Conservation (phyloP, 2,888 invertebrate genomes). For the Lithophane ornitopus region DNA sequence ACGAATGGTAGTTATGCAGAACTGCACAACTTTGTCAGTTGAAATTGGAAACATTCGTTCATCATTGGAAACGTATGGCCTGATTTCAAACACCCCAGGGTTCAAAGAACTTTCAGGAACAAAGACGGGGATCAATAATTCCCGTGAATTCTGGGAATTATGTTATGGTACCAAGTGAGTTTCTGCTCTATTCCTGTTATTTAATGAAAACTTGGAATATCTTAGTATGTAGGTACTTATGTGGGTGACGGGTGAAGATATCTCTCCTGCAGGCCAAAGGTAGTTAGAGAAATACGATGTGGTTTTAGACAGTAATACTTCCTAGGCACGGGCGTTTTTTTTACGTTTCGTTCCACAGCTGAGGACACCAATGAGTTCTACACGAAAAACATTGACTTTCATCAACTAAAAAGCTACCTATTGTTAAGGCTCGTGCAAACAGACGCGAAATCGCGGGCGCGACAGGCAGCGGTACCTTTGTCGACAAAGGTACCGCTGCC, state of each 20-base stretch:
- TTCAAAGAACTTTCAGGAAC: conserved; percentile 30
- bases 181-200: conserved; percentile 2
- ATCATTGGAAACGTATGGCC: conserved; percentile 7
- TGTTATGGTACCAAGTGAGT: not conserved
- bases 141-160: conserved; percentile 31
- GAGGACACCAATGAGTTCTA: not conserved
- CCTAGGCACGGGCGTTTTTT: not conserved
- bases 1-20: not conserved
- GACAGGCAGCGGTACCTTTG: no score
- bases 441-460: no score
- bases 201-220: conserved; percentile 2
- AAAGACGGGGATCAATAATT: conserved; percentile 17
- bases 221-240: not conserved
- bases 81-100: conserved; percentile 19
- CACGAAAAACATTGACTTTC: not conserved
- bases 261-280: not conserved
- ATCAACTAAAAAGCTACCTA: not conserved
- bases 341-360: not conserved
- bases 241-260: not conserved
- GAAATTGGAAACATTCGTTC: not conserved
- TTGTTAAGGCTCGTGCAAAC: no score
- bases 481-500: no score
- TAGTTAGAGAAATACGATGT: not conserved
- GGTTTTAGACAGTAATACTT: not conserved
- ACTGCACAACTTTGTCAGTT: not conserved